phyloP scores from a whole-genome alignment of 2,888 invertebrate species.

The Metalampra italica region DNA sequence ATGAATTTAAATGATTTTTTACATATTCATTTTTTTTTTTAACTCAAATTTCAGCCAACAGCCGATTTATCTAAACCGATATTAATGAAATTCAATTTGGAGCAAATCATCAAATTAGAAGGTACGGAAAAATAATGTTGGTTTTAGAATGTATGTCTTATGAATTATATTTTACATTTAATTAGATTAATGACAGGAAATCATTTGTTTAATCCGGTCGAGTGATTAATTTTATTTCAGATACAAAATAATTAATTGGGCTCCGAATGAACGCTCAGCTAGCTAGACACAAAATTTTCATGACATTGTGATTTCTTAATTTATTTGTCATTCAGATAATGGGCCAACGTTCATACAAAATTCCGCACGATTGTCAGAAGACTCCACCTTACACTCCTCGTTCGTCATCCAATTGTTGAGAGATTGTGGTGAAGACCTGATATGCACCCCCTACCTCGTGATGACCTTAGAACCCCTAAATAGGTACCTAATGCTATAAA shows the following conservation, averaged over 20 bases:
- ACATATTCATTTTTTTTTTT: neutral
- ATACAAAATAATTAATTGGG: too few species aligned
- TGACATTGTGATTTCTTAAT: too few species aligned
- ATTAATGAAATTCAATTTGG: slow-evolving; percentile 41
- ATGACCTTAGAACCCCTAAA: slow-evolving; percentile 49
- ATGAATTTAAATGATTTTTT: neutral
- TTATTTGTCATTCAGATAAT: too few species aligned
- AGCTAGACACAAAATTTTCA: too few species aligned
- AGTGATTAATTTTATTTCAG: too few species aligned
- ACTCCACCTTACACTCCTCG: slow-evolving; percentile 41
- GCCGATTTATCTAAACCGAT: slow-evolving; percentile 63
- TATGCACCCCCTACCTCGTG: slow-evolving; percentile 69
- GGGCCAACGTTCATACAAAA: slow-evolving; percentile 10
- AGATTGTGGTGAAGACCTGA: slow-evolving; percentile 75
- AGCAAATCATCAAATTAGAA: slow-evolving; percentile 33
- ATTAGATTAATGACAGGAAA: too few species aligned
- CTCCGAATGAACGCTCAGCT: too few species aligned
- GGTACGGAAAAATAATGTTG: slow-evolving; percentile 27
- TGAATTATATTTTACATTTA: too few species aligned
- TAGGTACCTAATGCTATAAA: slow-evolving; percentile 43
- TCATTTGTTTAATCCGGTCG: too few species aligned
- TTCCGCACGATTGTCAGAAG: slow-evolving; percentile 49
- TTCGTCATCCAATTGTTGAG: slow-evolving; percentile 59
- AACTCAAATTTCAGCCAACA: slow-evolving; percentile 55
- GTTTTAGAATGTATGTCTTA: too few species aligned